These are phyloP conservation scores for Myotis planiceps DNA, from an alignment of 2,797 vertebrate genomes.

Conservation along the genomic window DNA sequence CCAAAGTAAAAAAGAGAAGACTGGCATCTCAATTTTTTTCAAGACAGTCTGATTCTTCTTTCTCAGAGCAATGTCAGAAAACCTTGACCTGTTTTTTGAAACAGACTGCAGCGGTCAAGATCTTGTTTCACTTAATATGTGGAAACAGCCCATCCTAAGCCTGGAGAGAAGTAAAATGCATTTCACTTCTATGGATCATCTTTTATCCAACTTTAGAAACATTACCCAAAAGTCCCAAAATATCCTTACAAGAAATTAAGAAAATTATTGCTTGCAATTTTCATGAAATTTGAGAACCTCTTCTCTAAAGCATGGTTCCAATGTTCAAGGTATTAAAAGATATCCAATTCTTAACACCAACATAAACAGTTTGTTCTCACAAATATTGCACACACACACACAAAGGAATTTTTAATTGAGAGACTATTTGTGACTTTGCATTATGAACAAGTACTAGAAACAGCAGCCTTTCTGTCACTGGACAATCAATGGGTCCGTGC, in stretches of 20 bases:
- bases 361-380: conserved; percentile 29
- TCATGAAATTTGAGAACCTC: conserved; percentile 6
- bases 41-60: conserved; percentile 37
- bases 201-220: conserved; percentile 32
- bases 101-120: conserved; percentile 44
- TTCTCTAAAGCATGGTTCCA: background rate
- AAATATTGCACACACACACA: background rate
- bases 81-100: conserved; percentile 62
- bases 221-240: background rate
- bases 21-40: conserved; percentile 58
- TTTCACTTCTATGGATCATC: background rate
- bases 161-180: background rate
- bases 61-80: conserved; percentile 59
- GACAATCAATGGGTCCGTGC: too few relatives aligned
- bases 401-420: background rate
- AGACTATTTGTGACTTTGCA: background rate
- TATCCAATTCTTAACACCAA: background rate
- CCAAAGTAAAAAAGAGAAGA: conserved; percentile 47
- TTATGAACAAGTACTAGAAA: background rate
- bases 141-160: background rate
- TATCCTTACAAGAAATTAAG: background rate
- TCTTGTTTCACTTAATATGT: conserved; percentile 23
- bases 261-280: background rate
- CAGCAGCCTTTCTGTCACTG: background rate
- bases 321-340: conserved; percentile 29